Base-by-base conservation (phyloP, 2,888 invertebrate species). In the Drosophila pseudotakahashii region DNA sequence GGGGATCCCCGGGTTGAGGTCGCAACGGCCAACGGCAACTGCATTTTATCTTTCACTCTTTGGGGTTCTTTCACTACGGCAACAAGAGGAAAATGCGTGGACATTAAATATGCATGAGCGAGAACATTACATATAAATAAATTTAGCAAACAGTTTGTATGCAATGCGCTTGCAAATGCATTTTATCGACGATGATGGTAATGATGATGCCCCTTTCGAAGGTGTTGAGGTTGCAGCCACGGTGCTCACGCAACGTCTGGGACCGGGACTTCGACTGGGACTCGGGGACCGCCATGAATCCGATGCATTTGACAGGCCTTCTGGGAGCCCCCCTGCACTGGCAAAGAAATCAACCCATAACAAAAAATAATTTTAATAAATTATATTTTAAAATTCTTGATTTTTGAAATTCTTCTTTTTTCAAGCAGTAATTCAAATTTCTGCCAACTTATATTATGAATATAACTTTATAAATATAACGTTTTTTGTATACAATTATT, bases 111-210 rank as follows among this genome's bases (percentile, higher is more conserved):
- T 89, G 88, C 83, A 84, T 84, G 83, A 84, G 86, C 77, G 86
- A 76, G 89, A 82, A 81, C 89, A 89, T 89, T 75, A 83, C 89
- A 83, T 81, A 84, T 89, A 85, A 84, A 84, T 89, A 84, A 84
- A 89, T 89, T 88, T 85, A 85, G 86, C 82, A 79, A 76, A 68
- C 88, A 79, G 86, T 89, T 89, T 84, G 81, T 88, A 87, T 83
- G 81, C 81, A 77, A 66, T 75, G 60, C 78, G 71, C 71, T 82
- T 83, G 81, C 83, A 83, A 81, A 86, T 88, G 89, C 86, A 79
- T 85, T 84, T 47, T 88, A 89, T 86, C 81, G 83, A 76, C 81
- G 80, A 85, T 81, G 85, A 81, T 63, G 78, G 85, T 81, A 87
- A 89, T 70, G 78, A 81, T 76, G 88, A 69, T 84, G 88, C 87